Evolutionary conservation across 2,797 vertebrate genomes (phyloP), one percentile per base, ranked within the genome.

Genomic region (Lemur catta): DNA sequence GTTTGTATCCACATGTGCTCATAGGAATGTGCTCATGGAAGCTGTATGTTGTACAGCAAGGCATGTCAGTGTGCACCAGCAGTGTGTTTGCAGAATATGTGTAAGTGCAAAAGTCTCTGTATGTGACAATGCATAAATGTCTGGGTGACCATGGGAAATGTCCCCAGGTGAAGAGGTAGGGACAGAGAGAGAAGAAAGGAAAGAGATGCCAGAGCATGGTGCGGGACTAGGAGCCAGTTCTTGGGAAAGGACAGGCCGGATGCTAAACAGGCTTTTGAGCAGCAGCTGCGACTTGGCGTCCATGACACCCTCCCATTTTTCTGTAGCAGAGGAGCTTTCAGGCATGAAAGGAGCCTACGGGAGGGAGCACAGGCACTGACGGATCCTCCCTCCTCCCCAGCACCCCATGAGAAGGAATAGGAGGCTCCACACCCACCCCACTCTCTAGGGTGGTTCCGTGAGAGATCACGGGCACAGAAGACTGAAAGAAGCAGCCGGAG

Each of bases 391-490:
- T 55, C 26, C 11, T 28, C 28, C 41, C 12, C n/a, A 0, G 17
- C 4, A 43, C 5, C n/a, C 67, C 50, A 50, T 0, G 0, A 48
- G 52, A 80, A 88, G 10, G n/a, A 52, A 43, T 0, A 11, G 1
- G 52, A 6, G 9, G 10, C 4, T 43, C 30, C 20, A 61, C 0
- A 18, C 2, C 41, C 17, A 4, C 52, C 52, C 61, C 10, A 1
- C 28, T 52, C 30, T 84, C 63, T 48, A n/a, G 52, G 33, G 74
- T 7, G 52, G 59, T n/a, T 72, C 22, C 41, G 22, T 57, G 14
- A 87, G 7, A n/a, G n/a, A 74, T 30, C 7, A 3, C 14, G 3
- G 35, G 13, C 0, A 2, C 65, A 30, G 14, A 26, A 48, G 61
- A 61, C n/a, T 52, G 7, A 67, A 43, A 43, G 52, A 50, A 71